These are phyloP conservation scores for Chionodraco myersi DNA, from an alignment of 2,113 vertebrate genomes.

Conservation along the genomic window DNA sequence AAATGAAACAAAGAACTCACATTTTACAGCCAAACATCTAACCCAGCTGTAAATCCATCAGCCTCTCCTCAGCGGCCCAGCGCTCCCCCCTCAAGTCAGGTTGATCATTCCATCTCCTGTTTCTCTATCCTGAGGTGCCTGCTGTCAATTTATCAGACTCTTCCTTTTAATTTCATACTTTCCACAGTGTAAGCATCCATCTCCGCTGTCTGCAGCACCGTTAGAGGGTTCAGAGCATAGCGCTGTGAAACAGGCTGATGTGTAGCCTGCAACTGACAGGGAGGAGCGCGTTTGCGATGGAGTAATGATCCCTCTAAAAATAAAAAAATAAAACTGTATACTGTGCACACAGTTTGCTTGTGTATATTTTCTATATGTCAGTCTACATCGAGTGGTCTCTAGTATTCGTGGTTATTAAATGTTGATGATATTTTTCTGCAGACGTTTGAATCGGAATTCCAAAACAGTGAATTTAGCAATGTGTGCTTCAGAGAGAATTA, in stretches of 20 bases:
- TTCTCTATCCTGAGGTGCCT: slow-evolving; percentile 75
- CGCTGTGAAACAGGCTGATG: slow-evolving; percentile 59
- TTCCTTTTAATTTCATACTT: slow-evolving; percentile 79
- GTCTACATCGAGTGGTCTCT: not conserved
- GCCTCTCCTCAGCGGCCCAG: slow-evolving; percentile 51
- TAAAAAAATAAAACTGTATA: not conserved
- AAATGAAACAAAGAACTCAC: slow-evolving; percentile 58
- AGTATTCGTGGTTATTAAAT: slow-evolving; percentile 14
- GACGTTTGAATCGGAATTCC: slow-evolving; percentile 1
- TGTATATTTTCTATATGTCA: slow-evolving; percentile 6
- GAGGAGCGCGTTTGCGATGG: slow-evolving; percentile 47
- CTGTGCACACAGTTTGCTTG: slow-evolving; percentile 14
- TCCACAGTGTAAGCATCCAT: slow-evolving; percentile 77
- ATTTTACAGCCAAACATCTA: slow-evolving; percentile 51
- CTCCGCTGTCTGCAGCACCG: slow-evolving; percentile 68
- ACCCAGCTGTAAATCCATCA: slow-evolving; percentile 61
- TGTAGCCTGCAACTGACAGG: slow-evolving; percentile 63
- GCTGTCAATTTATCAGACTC: slow-evolving; percentile 78
- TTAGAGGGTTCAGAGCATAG: slow-evolving; percentile 61
- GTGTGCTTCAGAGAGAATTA: slow-evolving; percentile 3
- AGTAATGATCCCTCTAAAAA: slow-evolving; percentile 52
- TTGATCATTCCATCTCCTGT: slow-evolving; percentile 73
- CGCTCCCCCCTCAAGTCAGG: slow-evolving; percentile 65
- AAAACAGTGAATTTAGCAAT: not conserved
- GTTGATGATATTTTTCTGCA: slow-evolving; percentile 1